Conservation (phyloP, 1,140 invertebrate genomes). For the Vollenhovia emeryi region DNA sequence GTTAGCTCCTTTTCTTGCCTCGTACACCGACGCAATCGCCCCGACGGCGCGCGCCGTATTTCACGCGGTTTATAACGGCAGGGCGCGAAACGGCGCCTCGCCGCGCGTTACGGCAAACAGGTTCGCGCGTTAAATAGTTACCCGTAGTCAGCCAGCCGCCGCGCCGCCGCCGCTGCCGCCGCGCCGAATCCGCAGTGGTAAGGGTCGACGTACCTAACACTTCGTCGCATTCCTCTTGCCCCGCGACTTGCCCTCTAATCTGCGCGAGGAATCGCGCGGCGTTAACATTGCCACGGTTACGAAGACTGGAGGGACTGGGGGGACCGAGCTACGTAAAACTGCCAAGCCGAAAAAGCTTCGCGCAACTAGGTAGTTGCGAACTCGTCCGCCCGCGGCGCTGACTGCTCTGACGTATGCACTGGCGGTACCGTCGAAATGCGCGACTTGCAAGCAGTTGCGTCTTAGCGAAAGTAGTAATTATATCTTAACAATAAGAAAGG, state of each 20-base stretch:
- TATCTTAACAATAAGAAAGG: too few species aligned
- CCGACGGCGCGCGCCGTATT: constrained; percentile 66
- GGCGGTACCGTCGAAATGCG: too few species aligned
- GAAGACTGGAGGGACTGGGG: too few species aligned
- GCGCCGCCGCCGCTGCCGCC: constrained; percentile 42
- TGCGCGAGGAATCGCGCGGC: not conserved
- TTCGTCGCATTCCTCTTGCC: not conserved
- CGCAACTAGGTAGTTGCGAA: too few species aligned
- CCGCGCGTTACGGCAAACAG: constrained; percentile 70
- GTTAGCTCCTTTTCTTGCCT: constrained; percentile 73
- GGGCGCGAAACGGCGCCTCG: constrained; percentile 45
- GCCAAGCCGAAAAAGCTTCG: too few species aligned
- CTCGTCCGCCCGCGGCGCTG: too few species aligned
- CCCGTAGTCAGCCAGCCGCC: constrained; percentile 43
- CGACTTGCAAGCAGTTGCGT: too few species aligned
- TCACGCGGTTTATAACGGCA: constrained; percentile 76
- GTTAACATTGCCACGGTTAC: constrained; percentile 47
- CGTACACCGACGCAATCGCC: constrained; percentile 73
- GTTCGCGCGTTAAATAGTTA: constrained; percentile 71
- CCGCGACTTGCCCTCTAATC: not conserved
- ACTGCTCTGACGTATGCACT: too few species aligned
- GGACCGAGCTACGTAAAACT: too few species aligned
- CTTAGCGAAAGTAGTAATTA: too few species aligned
- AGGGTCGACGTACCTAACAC: constrained; percentile 69
- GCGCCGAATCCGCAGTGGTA: constrained; percentile 17